phyloP scores from a whole-genome alignment of 1,140 invertebrate genomes.

The Procambarus clarkii region DNA sequence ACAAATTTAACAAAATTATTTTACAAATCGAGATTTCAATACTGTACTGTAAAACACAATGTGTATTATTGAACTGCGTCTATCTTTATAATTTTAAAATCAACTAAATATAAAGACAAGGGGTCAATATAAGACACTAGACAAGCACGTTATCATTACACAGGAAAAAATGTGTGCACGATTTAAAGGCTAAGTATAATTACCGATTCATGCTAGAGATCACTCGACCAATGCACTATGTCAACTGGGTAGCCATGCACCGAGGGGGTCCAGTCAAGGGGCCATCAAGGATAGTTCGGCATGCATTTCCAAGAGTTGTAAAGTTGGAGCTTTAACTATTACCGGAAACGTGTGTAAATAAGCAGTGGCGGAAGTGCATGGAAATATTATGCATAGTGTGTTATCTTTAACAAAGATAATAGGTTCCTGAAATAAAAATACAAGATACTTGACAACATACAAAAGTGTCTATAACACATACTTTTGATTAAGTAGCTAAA shows the following conservation, averaged over 20 bases:
- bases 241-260: neutral
- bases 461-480: neutral
- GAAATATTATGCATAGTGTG: neutral
- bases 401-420: neutral
- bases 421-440: neutral
- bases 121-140: too few species aligned
- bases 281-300: neutral
- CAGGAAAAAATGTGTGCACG: neutral
- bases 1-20: too few species aligned
- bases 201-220: neutral
- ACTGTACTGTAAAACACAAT: too few species aligned
- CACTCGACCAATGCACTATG: too few species aligned
- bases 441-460: neutral
- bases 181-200: neutral
- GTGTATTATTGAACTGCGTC: too few species aligned
- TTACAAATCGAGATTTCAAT: too few species aligned
- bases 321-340: neutral
- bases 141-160: neutral
- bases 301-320: neutral
- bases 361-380: neutral
- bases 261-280: neutral
- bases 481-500: neutral
- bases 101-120: too few species aligned
- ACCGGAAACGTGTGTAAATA: neutral
- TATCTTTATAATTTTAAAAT: too few species aligned